These are phyloP conservation scores for Amphipoea lucens DNA, from an alignment of 2,888 invertebrate genomes.

Conservation along the genomic window DNA sequence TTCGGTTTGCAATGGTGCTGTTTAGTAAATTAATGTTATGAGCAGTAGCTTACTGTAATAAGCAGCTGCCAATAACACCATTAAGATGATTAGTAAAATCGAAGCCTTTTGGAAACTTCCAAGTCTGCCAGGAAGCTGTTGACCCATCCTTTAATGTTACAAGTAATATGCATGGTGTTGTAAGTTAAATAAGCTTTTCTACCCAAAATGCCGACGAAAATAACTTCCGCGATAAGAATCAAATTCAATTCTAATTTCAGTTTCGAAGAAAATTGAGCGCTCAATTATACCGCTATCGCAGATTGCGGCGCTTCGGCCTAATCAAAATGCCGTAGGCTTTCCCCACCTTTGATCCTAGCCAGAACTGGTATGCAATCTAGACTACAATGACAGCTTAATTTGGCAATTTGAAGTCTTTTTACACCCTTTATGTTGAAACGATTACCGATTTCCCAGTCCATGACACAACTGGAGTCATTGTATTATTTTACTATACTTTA, in stretches of 20 bases:
- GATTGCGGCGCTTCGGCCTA: constrained; percentile 30
- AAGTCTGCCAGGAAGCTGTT: no score
- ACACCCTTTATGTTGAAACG: not conserved
- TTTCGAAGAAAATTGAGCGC: constrained; percentile 27
- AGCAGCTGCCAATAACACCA: not conserved
- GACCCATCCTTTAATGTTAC: no score
- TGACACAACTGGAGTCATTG: not conserved
- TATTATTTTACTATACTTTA: not conserved
- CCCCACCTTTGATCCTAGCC: constrained; percentile 35
- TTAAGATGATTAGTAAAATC: no score
- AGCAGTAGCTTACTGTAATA: not conserved
- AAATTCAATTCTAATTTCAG: constrained; percentile 37
- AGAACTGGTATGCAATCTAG: constrained; percentile 31
- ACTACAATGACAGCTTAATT: constrained; percentile 43
- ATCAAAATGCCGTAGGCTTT: constrained; percentile 49
- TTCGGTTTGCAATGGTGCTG: not conserved
- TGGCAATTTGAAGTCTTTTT: not conserved
- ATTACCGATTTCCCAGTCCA: not conserved
- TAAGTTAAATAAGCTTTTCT: not conserved
- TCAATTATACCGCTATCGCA: constrained; percentile 32
- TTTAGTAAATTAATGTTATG: not conserved
- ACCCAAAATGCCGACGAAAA: not conserved
- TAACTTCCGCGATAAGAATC: constrained; percentile 29
- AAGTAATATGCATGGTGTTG: not conserved
- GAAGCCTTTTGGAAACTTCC: not conserved